Evolutionary conservation across 2,888 invertebrate species (phyloP).

Genomic region (Anoplius nigerrimus): DNA sequence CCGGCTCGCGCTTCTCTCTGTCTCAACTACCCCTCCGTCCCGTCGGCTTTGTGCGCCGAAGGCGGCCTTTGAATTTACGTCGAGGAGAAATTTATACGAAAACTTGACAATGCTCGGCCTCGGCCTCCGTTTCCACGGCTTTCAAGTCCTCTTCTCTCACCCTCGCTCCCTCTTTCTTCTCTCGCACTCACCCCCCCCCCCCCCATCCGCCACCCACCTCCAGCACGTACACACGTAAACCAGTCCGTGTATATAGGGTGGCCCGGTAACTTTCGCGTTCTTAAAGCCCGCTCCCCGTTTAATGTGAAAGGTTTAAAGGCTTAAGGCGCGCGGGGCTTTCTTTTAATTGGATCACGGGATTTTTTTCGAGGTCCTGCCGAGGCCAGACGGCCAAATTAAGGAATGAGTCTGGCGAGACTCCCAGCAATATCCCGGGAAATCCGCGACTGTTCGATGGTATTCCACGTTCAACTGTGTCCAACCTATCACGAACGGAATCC

Average conservation of each 20-base stretch:
- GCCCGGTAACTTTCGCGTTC: too few relatives aligned
- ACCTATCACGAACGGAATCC: too few relatives aligned
- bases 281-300: too few relatives aligned
- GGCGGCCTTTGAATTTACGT: conserved; percentile 59
- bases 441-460: too few relatives aligned
- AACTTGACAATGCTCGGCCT: conserved; percentile 60
- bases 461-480: too few relatives aligned
- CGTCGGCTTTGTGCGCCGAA: conserved; percentile 45
- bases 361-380: too few relatives aligned
- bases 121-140: conserved; percentile 35
- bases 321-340: too few relatives aligned
- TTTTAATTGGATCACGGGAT: too few relatives aligned
- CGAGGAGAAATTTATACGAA: conserved; percentile 67
- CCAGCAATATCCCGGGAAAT: too few relatives aligned
- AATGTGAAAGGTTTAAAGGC: too few relatives aligned
- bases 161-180: background rate
- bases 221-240: background rate
- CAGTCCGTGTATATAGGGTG: background rate
- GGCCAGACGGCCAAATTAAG: too few relatives aligned
- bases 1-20: conserved; percentile 17
- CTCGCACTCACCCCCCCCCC: conserved; percentile 12
- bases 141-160: conserved; percentile 34
- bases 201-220: conserved; percentile 2
- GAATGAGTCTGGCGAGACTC: too few relatives aligned
- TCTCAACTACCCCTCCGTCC: conserved; percentile 35